phyloP scores from a whole-genome alignment of 1,140 invertebrate species.

The Copidosoma floridanum region DNA sequence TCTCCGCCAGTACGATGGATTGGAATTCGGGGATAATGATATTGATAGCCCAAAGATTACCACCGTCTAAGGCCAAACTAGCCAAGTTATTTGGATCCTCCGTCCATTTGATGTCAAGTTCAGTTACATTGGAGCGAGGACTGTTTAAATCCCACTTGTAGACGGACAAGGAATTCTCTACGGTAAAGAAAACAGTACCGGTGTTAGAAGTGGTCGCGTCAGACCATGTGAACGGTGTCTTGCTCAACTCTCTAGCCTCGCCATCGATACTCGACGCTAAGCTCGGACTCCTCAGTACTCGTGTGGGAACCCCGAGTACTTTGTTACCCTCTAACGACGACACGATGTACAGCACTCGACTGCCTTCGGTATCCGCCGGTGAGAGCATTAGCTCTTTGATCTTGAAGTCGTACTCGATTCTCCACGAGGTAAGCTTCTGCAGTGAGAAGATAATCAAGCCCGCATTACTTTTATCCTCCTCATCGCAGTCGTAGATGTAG shows the following conservation, averaged over 20 bases:
- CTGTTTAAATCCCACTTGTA: constrained; percentile 63
- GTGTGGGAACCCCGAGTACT: constrained; percentile 63
- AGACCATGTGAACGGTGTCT: constrained; percentile 64
- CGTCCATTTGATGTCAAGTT: constrained; percentile 65
- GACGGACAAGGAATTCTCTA: constrained; percentile 65
- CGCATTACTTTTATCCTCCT: constrained; percentile 63
- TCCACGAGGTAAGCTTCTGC: constrained; percentile 64
- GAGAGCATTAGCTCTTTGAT: constrained; percentile 70
- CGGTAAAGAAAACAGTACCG: constrained; percentile 65
- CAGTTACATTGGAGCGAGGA: constrained; percentile 48
- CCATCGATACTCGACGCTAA: constrained; percentile 37
- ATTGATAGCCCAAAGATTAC: constrained; percentile 63
- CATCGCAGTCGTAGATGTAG: constrained; percentile 69
- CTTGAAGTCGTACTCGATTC: constrained; percentile 59
- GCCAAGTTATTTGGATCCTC: constrained; percentile 67
- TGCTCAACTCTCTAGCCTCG: constrained; percentile 59
- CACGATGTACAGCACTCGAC: constrained; percentile 62
- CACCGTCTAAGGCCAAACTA: constrained; percentile 67
- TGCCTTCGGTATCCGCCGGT: constrained; percentile 45
- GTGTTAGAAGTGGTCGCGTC: constrained; percentile 69
- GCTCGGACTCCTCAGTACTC: constrained; percentile 58
- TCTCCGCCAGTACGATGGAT: constrained; percentile 64
- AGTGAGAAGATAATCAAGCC: constrained; percentile 70
- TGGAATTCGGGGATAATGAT: constrained; percentile 52
- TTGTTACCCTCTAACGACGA: constrained; percentile 65